Base-by-base conservation (phyloP, 1,140 invertebrate genomes). In the Fopius arisanus region DNA sequence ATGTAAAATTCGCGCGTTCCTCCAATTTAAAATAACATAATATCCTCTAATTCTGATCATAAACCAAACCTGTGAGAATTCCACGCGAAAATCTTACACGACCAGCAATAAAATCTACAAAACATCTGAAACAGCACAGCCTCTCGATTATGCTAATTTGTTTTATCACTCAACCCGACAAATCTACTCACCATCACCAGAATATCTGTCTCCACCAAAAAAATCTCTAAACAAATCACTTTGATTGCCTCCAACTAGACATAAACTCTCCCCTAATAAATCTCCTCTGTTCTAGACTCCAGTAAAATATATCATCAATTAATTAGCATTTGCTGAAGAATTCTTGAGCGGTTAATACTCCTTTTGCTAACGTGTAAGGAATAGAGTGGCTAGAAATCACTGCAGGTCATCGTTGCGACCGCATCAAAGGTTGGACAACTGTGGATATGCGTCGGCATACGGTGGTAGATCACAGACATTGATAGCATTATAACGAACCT, bases 401-500 rank as follows among this genome's bases (percentile, higher is more conserved):
- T 23, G 28, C 31, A 54, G 73, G 67, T 74, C 70, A 76, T 73
- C 65, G 69, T 33, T 75, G 40, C 59, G 54, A 40, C 59, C 28
- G 29, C 43, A 71, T 67, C 63, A 37, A 33, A 54, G 51, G 41
- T 71, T 62, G 19, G 43, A 68, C 19, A 70, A 19, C n/a, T n/a
- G n/a, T n/a, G n/a, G n/a, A n/a, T n/a, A n/a, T 28, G 21, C 62
- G 70, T 67, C 59, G 40, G 40, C 41, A 70, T 67, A 70, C 67
- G 62, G 70, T 70, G 54, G 59, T 21, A 73, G 75, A 76, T 76
- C 70, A 54, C 63, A 73, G 71, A 73, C 70, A 40, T 54, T 69
- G 75, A 77, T 74, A 75, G 26, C 70, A 26, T 71, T 69, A 70
- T 74, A 72, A 72, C 48, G 70, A 76, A 51, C 43, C 72, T 81